Evolutionary conservation across 2,888 invertebrate genomes (phyloP), one percentile per base, ranked within the genome.

Genomic region (Mellilla xanthometata): DNA sequence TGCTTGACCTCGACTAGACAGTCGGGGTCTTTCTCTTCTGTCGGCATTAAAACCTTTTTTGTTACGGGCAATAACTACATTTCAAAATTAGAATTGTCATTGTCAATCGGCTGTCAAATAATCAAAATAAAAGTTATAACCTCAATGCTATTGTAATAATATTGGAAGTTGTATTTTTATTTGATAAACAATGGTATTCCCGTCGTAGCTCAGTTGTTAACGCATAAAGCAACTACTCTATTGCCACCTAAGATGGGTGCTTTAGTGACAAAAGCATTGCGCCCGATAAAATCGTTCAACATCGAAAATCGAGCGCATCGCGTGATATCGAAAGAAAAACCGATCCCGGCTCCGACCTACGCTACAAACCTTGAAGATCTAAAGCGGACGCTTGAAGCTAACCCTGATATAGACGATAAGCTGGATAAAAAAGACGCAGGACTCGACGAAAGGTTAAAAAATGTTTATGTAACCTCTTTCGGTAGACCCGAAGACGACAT

Each of bases 221-320:
- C 54, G 53, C 48, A 48, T 47, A 28, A 38, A 32, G 49, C 35
- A 38, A 45, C 47, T 54, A 56, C 49, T 53, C 81, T 82, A 84
- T 63, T 64, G 82, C 81, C 78, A 72, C 80, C 68, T 76, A 65
- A 86, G 81, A 94, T 95, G 94, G 95, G 95, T 61, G 92, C 92
- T 79, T 88, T 92, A 62, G 83, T 91, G 57, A 91, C 94, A 0
- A 79, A 81, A 59, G 77, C 93, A 34, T 78, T 89, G 12, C 83
- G 92, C 49, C 93, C 94, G 10, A 62, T 90, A 9, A 92, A 92
- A 70, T 91, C 93, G 13, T 95, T 93, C 62, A 96, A 96, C 78
- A 90, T 94, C 1, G 96, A 95, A 72, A 93, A 91, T 75, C 92
- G 96, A 52, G 95, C 95, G 13, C 93, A 94, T 62, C 93, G 93